Conservation (phyloP, 23 tunicate genomes). For the Trididemnum miniatum region DNA sequence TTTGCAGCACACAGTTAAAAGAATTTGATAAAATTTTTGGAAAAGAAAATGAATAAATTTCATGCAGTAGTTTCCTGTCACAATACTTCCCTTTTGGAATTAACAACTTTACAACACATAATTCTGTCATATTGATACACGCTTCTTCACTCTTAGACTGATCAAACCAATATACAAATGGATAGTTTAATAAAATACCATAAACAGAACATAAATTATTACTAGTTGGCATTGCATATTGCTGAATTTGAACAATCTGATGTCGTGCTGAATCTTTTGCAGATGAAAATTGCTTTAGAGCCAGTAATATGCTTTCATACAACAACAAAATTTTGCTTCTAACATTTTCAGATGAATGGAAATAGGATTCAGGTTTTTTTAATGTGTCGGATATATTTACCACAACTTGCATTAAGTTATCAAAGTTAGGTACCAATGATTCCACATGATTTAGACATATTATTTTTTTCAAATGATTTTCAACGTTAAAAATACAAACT, state of each 20-base stretch:
- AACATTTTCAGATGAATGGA: not conserved
- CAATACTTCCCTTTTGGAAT: not conserved
- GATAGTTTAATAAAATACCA: constrained; percentile 38
- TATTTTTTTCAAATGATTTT: not conserved
- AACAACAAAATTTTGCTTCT: not conserved
- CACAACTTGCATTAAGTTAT: not conserved
- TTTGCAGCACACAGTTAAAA: not conserved
- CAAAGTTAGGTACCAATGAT: not conserved
- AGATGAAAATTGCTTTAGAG: not conserved
- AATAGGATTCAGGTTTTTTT: not conserved
- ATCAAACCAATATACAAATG: constrained; percentile 58
- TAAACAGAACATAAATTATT: constrained; percentile 30
- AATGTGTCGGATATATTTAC: not conserved
- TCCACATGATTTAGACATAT: not conserved
- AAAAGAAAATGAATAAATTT: constrained; percentile 41
- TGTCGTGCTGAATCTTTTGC: not conserved
- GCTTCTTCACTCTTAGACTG: constrained; percentile 10
- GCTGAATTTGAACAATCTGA: not conserved
- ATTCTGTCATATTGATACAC: constrained; percentile 20
- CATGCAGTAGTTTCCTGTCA: not conserved
- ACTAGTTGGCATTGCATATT: not conserved
- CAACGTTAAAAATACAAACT: not conserved
- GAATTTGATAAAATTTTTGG: constrained; percentile 6
- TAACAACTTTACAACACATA: constrained; percentile 21
- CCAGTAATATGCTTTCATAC: not conserved